Evolutionary conservation across 2,888 invertebrate genomes (phyloP).

Genomic region (Dryadula phaetusa): DNA sequence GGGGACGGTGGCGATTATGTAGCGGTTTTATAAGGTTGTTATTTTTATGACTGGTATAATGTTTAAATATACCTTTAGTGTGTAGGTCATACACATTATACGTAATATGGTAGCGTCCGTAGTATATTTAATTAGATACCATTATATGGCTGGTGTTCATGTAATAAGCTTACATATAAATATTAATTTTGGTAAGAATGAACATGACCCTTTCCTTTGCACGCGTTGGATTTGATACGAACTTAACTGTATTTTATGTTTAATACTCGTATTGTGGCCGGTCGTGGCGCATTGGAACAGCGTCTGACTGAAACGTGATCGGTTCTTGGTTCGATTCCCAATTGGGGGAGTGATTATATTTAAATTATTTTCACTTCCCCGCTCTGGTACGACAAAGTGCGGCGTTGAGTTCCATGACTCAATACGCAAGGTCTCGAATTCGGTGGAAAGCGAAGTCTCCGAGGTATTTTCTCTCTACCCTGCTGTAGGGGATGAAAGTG

Average conservation of each 20-base stretch:
- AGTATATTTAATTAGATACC: background rate
- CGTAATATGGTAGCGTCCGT: background rate
- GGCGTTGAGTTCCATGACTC: no score
- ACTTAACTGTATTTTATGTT: background rate
- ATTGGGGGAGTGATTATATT: no score
- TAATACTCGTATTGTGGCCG: no score
- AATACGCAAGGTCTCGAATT: no score
- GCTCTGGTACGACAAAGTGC: no score
- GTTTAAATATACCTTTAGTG: constrained; percentile 54
- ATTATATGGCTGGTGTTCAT: background rate
- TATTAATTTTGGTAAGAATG: background rate
- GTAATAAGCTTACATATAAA: background rate
- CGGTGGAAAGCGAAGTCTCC: no score
- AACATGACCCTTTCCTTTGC: background rate
- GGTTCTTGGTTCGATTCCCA: no score
- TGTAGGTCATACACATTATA: constrained; percentile 25
- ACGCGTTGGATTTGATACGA: background rate
- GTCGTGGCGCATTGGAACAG: no score
- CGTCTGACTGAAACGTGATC: no score
- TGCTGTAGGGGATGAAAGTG: no score
- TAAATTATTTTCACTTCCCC: no score
- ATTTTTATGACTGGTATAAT: constrained; percentile 73
- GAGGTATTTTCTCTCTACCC: no score
- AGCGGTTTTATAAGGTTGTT: constrained; percentile 82
- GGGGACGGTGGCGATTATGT: constrained; percentile 77